Percentiles rank a stretch among this genome's conserved stretches.
Conservation (phyloP, 2,888 invertebrate genomes). For the Mechanitis mazaeus region DNA sequence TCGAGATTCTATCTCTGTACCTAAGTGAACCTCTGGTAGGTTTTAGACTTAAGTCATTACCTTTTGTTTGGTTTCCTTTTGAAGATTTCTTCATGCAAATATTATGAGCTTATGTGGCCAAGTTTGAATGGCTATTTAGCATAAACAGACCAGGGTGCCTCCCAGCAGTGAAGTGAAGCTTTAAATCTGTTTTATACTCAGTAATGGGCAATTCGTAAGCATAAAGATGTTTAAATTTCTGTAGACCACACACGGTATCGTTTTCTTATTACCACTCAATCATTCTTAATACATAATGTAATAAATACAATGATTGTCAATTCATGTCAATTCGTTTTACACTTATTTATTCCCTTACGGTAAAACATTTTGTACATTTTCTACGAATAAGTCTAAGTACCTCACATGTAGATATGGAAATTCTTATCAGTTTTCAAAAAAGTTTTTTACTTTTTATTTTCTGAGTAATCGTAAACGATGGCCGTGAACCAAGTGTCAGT, state of each 20-base stretch:
- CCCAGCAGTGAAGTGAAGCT: conserved; percentile 21
- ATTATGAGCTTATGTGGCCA: conserved; percentile 39
- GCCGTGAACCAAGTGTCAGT: conserved; percentile 46
- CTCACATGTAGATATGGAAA: neutral
- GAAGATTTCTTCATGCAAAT: conserved; percentile 42
- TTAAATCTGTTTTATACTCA: conserved; percentile 28
- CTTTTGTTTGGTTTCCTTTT: conserved; percentile 39
- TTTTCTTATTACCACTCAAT: conserved; percentile 2
- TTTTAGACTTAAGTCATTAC: conserved; percentile 15
- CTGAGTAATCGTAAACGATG: conserved; percentile 43
- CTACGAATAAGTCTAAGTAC: too few species aligned
- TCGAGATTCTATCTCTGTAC: conserved; percentile 51
- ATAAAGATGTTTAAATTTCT: conserved; percentile 25
- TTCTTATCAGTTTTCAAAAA: conserved; percentile 11
- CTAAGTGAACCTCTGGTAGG: conserved; percentile 14
- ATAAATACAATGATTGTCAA: neutral
- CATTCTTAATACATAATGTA: neutral
- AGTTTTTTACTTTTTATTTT: conserved; percentile 27
- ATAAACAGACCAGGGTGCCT: conserved; percentile 34
- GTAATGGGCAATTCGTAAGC: conserved; percentile 31
- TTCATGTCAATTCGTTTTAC: neutral
- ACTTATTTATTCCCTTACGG: too few species aligned
- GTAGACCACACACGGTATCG: conserved; percentile 26
- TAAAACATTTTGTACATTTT: too few species aligned
- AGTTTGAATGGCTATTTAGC: conserved; percentile 48